These are phyloP conservation scores for Syngnathus scovelli DNA, from an alignment of 2,113 vertebrate species.

Conservation along the genomic window DNA sequence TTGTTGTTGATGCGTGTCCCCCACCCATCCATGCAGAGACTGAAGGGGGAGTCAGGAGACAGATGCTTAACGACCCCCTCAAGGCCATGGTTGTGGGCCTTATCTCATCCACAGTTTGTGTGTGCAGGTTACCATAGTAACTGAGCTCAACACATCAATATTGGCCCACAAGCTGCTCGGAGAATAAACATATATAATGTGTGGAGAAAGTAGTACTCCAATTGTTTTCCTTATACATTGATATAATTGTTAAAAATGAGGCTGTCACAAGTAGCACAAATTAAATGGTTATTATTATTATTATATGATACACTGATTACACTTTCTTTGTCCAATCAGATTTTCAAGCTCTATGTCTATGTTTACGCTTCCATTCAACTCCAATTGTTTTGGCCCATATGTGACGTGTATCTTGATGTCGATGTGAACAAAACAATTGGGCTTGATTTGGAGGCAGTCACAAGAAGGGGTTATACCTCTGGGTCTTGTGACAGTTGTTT, in stretches of 20 bases:
- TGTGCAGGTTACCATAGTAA: constrained; percentile 74
- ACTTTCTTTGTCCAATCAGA: too few species aligned
- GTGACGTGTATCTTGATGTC: too few species aligned
- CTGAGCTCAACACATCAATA: constrained; percentile 64
- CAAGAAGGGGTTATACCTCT: too few species aligned
- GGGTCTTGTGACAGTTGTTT: too few species aligned
- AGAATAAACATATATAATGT: constrained; percentile 35
- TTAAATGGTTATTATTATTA: too few species aligned
- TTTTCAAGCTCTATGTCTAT: too few species aligned
- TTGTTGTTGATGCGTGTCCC: constrained; percentile 64
- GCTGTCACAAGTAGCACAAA: background rate
- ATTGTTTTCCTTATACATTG: constrained; percentile 7
- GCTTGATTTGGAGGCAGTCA: too few species aligned
- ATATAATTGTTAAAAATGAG: background rate
- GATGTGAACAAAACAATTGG: too few species aligned
- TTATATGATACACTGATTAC: too few species aligned
- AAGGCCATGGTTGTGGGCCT: constrained; percentile 66
- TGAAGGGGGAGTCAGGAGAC: constrained; percentile 65
- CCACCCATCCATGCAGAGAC: constrained; percentile 48
- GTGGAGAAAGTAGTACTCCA: background rate
- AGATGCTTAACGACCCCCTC: constrained; percentile 76
- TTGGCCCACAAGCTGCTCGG: constrained; percentile 47
- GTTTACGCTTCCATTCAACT: too few species aligned
- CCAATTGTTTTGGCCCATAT: too few species aligned
- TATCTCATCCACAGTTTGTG: constrained; percentile 73